Evolutionary conservation across 1,140 invertebrate species (phyloP), one percentile per base, ranked within the genome.

Genomic region (Trichonephila clavipes): DNA sequence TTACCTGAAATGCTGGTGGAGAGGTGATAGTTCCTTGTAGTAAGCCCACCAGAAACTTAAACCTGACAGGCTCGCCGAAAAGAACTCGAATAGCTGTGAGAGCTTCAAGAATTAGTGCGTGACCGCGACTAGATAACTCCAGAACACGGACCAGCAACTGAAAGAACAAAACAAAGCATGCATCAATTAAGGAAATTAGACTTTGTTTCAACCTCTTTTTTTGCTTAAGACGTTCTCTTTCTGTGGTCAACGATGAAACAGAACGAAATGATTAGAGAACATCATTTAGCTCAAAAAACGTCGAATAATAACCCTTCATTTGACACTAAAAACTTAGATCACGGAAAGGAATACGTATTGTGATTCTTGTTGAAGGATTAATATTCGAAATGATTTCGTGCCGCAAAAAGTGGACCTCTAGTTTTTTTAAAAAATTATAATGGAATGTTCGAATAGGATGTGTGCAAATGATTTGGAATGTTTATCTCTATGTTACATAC

Each of bases 11-110:
- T 5, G 88, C 90, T 0, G 97, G 97, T 6, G 96, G 96, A 0
- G 96, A 96, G 4, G 96, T 96, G 0, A 97, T 97, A 0, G 97
- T 96, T 94, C 97, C 97, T 94, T 97, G 97, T 44, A 99, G 96
- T 96, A 99, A 98, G 4, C 98, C 98, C 14, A 98, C 97, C 0
- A 99, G 96, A 95, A 99, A 97, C 89, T 98, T 97, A 96, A 99
- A 99, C 94, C 98, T 96, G 6, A 98, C 98, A 0, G 98, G 98
- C 95, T 99, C 98, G 34, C 98, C 98, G 95, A 98, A 98, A 61
- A 98, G 96, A 0, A 99, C 96, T 21, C 98, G 97, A 69, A 99
- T 96, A 0, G 98, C 98, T 0, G 98, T 98, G 90, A 99, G 97
- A 0, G 98, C 98, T 95, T 99, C 98, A 0, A 98, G 98, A 18